These are phyloP conservation scores for Terebella lapidaria DNA, from an alignment of 2,888 invertebrate genomes.

Conservation along the genomic window DNA sequence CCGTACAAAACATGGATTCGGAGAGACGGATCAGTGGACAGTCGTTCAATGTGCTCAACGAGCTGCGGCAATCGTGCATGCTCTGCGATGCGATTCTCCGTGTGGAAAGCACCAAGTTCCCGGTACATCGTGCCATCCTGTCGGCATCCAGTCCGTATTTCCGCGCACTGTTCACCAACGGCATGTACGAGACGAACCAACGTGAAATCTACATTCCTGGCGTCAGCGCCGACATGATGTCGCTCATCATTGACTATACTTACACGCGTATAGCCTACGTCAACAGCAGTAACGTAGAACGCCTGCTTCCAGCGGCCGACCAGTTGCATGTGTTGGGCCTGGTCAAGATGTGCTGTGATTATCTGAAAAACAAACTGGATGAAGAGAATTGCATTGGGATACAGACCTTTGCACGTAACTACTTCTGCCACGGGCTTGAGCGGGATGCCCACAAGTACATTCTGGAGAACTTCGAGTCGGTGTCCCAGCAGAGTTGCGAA, in stretches of 20 bases:
- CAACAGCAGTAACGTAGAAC: neutral
- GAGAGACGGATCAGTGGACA: slow-evolving; percentile 76
- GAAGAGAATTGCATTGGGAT: slow-evolving; percentile 51
- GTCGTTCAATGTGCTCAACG: slow-evolving; percentile 78
- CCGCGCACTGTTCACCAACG: slow-evolving; percentile 79
- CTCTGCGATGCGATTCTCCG: slow-evolving; percentile 81
- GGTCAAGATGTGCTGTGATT: neutral
- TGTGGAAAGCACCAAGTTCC: slow-evolving; percentile 75
- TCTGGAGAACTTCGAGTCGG: slow-evolving; percentile 57
- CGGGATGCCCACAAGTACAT: slow-evolving; percentile 65
- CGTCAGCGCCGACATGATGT: slow-evolving; percentile 72
- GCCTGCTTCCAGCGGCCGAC: neutral
- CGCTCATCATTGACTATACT: slow-evolving; percentile 37
- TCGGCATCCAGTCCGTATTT: slow-evolving; percentile 83
- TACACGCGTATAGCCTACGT: neutral
- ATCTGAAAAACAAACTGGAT: neutral
- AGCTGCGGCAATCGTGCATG: slow-evolving; percentile 74
- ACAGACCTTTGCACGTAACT: neutral
- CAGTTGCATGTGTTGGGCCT: neutral
- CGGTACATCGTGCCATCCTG: slow-evolving; percentile 66
- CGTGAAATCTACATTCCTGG: slow-evolving; percentile 56
- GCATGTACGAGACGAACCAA: slow-evolving; percentile 55
- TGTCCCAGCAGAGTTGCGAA: too few relatives aligned
- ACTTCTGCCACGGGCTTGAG: slow-evolving; percentile 68
- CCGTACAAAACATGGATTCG: too few relatives aligned